A percentile compares a stretch with the other conserved stretches of the same genome.
Evolutionary conservation across 2,113 vertebrate species (phyloP).

Genomic region (Notarius lentiginosus): DNA sequence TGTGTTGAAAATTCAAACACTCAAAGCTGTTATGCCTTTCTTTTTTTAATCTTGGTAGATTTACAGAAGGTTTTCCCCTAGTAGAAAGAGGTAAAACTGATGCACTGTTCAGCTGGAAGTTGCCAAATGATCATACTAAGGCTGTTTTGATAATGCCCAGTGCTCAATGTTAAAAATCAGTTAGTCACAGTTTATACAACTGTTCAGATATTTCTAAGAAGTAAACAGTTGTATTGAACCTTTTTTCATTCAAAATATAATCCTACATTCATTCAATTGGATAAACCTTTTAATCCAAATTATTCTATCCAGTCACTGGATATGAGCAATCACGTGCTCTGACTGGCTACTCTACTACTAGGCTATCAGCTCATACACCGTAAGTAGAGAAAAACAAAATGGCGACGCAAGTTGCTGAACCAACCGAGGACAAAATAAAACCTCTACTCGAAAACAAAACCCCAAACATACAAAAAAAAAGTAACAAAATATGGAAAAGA

Average conservation of each 20-base stretch:
- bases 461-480: too few species aligned
- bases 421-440: too few species aligned
- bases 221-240: background rate
- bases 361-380: too few species aligned
- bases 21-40: background rate
- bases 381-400: too few species aligned
- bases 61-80: background rate
- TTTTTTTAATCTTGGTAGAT: background rate
- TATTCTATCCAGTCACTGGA: too few species aligned
- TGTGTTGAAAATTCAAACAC: background rate
- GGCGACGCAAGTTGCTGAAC: too few species aligned
- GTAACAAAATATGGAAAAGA: background rate
- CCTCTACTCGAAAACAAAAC: too few species aligned
- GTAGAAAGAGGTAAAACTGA: background rate
- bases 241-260: background rate
- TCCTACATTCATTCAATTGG: background rate
- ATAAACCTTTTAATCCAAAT: background rate
- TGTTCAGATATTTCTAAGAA: background rate
- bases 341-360: too few species aligned
- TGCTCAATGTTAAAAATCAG: background rate
- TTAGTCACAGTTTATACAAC: background rate
- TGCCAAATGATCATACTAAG: background rate
- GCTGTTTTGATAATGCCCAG: background rate
- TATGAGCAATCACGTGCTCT: too few species aligned
- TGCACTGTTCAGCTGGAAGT: background rate